Base-by-base conservation (phyloP, 2,113 vertebrate species). In the Peromyscus californicus region DNA sequence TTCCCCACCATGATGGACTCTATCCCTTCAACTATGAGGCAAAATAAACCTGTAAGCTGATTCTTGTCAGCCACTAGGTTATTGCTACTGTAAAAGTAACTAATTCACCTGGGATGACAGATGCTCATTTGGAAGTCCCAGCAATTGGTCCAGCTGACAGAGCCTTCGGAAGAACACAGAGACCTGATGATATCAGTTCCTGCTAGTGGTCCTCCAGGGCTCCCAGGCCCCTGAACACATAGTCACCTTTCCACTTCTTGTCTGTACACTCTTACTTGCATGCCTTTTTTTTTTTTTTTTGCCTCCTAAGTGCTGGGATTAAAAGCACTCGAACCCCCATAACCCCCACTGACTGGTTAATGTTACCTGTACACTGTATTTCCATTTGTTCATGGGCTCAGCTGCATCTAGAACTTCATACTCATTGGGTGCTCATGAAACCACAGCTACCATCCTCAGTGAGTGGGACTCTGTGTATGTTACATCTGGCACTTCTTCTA, bases 381-480 rank as follows among this genome's bases (percentile, higher is more conserved):
- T 93, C 42, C 13, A 26, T 63, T 84, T 84, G 39, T 83, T 17
- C 82, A 42, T 74, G 17, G 42, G 11, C 24, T n/a, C 33, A 11
- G 51, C 21, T 59, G 26, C 31, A 33, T 12, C 33, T 16, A 26
- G 72, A 72, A 33, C 70, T 72, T n/a, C 36, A 16, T n/a, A 72
- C 36, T n/a, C 70, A 33, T 16, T 36, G 15, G 17, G 16, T 45
- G 57, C 59, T 70, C 42, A 22, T 15, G 22, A 2, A 6, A 31
- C 16, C 3, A 0, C 11, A 59, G 57, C 31, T 17, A 1, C 72
- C 7, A 26, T 26, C 6, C 0, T 21, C 0, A 0, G 7, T 4
- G 22, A 31, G 21, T 45, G 3, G 1, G 2, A 15, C 63, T 67
- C 45, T 54, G 8, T 80, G 76, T 80, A 7, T 39, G 42, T 10